These are phyloP conservation scores for Enteromius paludinosus DNA, from an alignment of 2,797 vertebrate species.

Conservation along the genomic window DNA sequence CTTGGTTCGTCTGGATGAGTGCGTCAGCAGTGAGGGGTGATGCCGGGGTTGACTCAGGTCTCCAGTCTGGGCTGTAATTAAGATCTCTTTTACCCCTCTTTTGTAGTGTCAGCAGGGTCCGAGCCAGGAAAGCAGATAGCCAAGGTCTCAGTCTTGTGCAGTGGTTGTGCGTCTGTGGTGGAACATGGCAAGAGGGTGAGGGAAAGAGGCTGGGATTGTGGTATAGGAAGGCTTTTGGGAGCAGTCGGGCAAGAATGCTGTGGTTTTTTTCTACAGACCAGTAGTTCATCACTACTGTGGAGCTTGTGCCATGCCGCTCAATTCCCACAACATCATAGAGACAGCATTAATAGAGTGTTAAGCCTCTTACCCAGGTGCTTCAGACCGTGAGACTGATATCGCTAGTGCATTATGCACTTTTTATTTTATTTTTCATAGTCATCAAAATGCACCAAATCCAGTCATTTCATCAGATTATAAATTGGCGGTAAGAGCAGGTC, in stretches of 20 bases:
- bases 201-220: background rate
- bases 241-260: conserved; percentile 30
- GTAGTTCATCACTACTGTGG: conserved; percentile 21
- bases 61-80: conserved; percentile 47
- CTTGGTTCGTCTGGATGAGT: conserved; percentile 37
- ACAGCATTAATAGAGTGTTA: conserved; percentile 38
- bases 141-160: background rate
- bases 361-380: conserved; percentile 36
- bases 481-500: background rate
- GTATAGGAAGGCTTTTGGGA: conserved; percentile 32
- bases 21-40: conserved; percentile 38
- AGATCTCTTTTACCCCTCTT: conserved; percentile 29
- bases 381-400: conserved; percentile 13
- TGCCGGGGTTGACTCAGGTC: conserved; percentile 16
- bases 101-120: conserved; percentile 36
- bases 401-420: background rate
- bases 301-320: conserved; percentile 16
- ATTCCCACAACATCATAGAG: conserved; percentile 29
- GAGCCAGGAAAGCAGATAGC: conserved; percentile 31
- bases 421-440: background rate
- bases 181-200: conserved; percentile 6
- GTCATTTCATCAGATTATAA: conserved; percentile 50
- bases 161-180: conserved; percentile 11
- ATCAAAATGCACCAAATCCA: conserved; percentile 27
- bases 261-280: conserved; percentile 27